Evolutionary conservation across 1,140 invertebrate genomes (phyloP), one percentile per base, ranked within the genome.

Genomic region (Calephelis nemesis): DNA sequence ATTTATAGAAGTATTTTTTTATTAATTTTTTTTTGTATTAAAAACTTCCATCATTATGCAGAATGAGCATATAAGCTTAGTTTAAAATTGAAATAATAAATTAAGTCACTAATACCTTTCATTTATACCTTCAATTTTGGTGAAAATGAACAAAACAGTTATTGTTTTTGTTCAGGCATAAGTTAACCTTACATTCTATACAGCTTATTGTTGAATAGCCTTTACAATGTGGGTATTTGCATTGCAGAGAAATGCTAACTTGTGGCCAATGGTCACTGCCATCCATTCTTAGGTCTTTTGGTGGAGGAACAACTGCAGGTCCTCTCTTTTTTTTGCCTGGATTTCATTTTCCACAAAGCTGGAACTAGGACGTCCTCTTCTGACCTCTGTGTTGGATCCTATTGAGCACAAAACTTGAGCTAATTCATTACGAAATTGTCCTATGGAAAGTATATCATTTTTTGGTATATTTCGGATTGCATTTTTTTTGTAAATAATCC

Each of bases 291-390:
- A 81, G 60, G 69, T 78, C 75, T 72, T 78, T 80, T 73, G 72
- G 71, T 54, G 78, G 75, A 63, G 72, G 70, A 64, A 73, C 71
- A 73, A 74, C 70, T 72, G 65, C 63, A 68, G 67, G 72, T 69
- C 71, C 73, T 77, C 73, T 83, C 73, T 48, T 73, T 74, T 78
- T 68, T 82, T 78, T 72, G 47, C 64, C 65, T 69, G 71, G 48
- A 79, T 48, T 73, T 77, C 63, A 60, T 75, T 30, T 77, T 80
- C 79, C 68, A 79, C 66, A 52, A 60, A 30, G 63, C 68, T 69
- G 65, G 67, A 76, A 72, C 77, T 80, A 58, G 79, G 79, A 72
- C 76, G 79, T 15, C 78, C 79, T 80, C 79, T 88, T 85, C 81
- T 85, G 69, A 50, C 80, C n/a, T 70, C 69, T 70, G 48, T 78